phyloP scores from a whole-genome alignment of 2,888 invertebrate genomes.

The Malacosoma neustria region DNA sequence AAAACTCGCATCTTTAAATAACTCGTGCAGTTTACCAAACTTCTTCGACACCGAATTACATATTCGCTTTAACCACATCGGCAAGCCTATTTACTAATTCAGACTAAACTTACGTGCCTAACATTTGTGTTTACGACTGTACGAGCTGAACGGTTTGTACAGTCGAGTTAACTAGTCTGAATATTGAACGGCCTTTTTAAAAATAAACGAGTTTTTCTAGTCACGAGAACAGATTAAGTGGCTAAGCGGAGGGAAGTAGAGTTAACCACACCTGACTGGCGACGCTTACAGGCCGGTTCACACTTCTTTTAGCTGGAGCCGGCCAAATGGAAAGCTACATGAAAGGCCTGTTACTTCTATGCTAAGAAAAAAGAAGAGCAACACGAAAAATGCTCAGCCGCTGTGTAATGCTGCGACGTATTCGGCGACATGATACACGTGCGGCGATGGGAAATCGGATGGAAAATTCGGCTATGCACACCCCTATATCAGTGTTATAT shows the following conservation, averaged over 20 bases:
- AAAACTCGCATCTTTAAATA: too few relatives aligned
- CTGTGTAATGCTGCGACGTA: slow-evolving; percentile 13
- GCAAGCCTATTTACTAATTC: not conserved
- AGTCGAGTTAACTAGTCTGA: not conserved
- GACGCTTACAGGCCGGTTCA: slow-evolving; percentile 56
- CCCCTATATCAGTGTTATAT: not conserved
- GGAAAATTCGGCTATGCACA: not conserved
- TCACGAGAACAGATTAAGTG: slow-evolving; percentile 55
- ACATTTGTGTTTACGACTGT: slow-evolving; percentile 18
- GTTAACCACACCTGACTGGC: slow-evolving; percentile 59
- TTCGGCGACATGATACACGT: not conserved
- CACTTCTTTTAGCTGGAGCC: slow-evolving; percentile 63
- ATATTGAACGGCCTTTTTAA: slow-evolving; percentile 27
- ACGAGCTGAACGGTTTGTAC: slow-evolving; percentile 14
- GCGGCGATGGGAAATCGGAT: not conserved
- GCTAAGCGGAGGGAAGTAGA: slow-evolving; percentile 39
- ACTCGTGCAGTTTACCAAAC: not conserved
- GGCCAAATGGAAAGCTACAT: slow-evolving; percentile 64
- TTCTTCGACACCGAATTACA: not conserved
- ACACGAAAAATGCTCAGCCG: slow-evolving; percentile 26
- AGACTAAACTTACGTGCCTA: slow-evolving; percentile 2
- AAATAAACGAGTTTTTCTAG: slow-evolving; percentile 51
- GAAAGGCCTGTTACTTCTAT: slow-evolving; percentile 56
- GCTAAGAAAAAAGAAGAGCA: slow-evolving; percentile 40
- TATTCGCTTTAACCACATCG: not conserved